A percentile compares a stretch with the other conserved stretches of the same genome.
Conservation (phyloP, 2,888 invertebrate genomes). For the Eudasyphora cyanicolor region DNA sequence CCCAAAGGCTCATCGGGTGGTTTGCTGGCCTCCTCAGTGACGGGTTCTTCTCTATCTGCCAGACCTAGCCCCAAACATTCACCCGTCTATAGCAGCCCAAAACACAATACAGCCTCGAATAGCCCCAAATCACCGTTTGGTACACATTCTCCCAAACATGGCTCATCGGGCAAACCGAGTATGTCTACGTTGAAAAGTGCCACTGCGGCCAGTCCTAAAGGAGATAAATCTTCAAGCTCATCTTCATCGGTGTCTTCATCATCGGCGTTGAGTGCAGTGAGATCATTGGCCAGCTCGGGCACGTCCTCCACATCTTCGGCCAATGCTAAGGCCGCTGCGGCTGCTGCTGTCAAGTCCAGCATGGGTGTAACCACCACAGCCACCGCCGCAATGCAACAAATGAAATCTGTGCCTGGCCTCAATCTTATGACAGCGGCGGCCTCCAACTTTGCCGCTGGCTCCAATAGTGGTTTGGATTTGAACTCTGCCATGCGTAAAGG, state of each 20-base stretch:
- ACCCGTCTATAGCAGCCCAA: constrained; percentile 87
- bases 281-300: constrained; percentile 30
- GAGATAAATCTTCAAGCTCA: constrained; percentile 69
- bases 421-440: constrained; percentile 63
- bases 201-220: constrained; percentile 74
- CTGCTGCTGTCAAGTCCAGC: constrained; percentile 61
- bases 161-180: constrained; percentile 90
- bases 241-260: constrained; percentile 23
- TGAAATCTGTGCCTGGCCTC: constrained; percentile 69
- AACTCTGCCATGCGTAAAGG: constrained; percentile 72
- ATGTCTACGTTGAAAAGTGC: constrained; percentile 93
- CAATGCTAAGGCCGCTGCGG: constrained; percentile 65
- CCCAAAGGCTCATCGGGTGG: constrained; percentile 73
- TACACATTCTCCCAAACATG: constrained; percentile 90
- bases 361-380: constrained; percentile 55
- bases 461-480: constrained; percentile 54
- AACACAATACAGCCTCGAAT: constrained; percentile 86
- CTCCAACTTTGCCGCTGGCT: constrained; percentile 45
- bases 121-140: constrained; percentile 89
- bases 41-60: constrained; percentile 69
- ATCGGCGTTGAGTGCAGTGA: constrained; percentile 65
- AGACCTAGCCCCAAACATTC: constrained; percentile 88
- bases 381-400: constrained; percentile 69
- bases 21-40: constrained; percentile 66
- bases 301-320: constrained; percentile 67